These are phyloP conservation scores for Herminia tarsipennalis DNA, from an alignment of 2,888 invertebrate genomes.

Conservation along the genomic window DNA sequence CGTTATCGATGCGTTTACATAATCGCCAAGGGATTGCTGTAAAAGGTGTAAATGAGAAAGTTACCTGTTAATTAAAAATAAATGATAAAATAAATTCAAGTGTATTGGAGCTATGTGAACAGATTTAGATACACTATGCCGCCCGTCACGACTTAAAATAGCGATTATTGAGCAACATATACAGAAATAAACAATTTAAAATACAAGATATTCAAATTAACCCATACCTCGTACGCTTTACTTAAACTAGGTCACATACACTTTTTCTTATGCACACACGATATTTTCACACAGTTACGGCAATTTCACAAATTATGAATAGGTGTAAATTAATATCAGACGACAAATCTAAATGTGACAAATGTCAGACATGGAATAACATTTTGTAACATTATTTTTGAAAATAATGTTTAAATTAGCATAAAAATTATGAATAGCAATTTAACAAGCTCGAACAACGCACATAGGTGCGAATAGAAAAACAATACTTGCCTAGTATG, in stretches of 20 bases:
- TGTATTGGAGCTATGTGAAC: slow-evolving; percentile 4
- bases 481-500: no score
- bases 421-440: no score
- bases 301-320: slow-evolving; percentile 20
- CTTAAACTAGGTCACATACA: slow-evolving; percentile 10
- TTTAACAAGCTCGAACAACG: no score
- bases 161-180: slow-evolving; percentile 58
- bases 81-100: neutral
- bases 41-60: no score
- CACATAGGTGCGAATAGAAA: no score
- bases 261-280: slow-evolving; percentile 13
- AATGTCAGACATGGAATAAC: neutral
- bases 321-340: slow-evolving; percentile 41
- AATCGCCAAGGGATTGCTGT: no score
- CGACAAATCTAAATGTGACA: neutral
- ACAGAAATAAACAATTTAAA: slow-evolving; percentile 41
- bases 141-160: slow-evolving; percentile 77
- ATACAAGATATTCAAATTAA: slow-evolving; percentile 6
- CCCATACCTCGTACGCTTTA: slow-evolving; percentile 23
- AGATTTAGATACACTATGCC: slow-evolving; percentile 29
- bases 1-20: no score
- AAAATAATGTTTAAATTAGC: no score
- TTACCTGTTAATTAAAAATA: neutral
- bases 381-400: no score
- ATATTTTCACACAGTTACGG: slow-evolving; percentile 1